These are phyloP conservation scores for Atherix ibis DNA, from an alignment of 2,888 invertebrate genomes.

Conservation along the genomic window DNA sequence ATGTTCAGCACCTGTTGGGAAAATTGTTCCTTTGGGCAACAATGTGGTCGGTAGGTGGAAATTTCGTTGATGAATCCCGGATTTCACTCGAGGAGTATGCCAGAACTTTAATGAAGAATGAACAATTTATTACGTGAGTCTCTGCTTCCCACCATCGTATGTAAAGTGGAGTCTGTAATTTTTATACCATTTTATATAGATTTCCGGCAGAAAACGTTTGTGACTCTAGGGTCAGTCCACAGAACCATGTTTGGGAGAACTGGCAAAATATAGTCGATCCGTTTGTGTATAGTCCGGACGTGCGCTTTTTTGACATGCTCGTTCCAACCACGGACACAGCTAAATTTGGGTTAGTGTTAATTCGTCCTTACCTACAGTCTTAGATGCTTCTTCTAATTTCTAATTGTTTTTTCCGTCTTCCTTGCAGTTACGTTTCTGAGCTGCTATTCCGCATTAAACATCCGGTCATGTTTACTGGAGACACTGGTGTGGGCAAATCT, in stretches of 20 bases:
- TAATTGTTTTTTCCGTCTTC: neutral
- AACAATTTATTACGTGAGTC: constrained; percentile 57
- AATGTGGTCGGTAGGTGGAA: constrained; percentile 78
- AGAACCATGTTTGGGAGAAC: constrained; percentile 48
- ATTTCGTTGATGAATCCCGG: constrained; percentile 53
- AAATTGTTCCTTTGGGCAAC: constrained; percentile 70
- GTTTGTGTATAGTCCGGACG: constrained; percentile 50
- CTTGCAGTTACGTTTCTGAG: constrained; percentile 32
- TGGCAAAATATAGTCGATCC: constrained; percentile 67
- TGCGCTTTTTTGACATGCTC: constrained; percentile 75
- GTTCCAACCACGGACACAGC: constrained; percentile 87
- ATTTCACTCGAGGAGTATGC: constrained; percentile 53
- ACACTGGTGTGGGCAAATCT: constrained; percentile 81
- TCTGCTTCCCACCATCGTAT: too few species aligned
- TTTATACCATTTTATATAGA: constrained; percentile 36
- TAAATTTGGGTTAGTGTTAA: constrained; percentile 52
- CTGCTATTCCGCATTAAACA: constrained; percentile 53
- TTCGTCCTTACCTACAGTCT: too few species aligned
- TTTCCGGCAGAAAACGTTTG: constrained; percentile 57
- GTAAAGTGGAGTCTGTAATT: too few species aligned
- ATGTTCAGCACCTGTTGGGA: constrained; percentile 47
- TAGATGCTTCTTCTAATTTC: neutral
- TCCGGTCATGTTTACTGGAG: constrained; percentile 81
- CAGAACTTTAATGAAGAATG: constrained; percentile 43
- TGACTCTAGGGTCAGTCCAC: constrained; percentile 59